These are phyloP conservation scores for Agonopterix heracliana DNA, from an alignment of 2,888 invertebrate species.

Conservation along the genomic window DNA sequence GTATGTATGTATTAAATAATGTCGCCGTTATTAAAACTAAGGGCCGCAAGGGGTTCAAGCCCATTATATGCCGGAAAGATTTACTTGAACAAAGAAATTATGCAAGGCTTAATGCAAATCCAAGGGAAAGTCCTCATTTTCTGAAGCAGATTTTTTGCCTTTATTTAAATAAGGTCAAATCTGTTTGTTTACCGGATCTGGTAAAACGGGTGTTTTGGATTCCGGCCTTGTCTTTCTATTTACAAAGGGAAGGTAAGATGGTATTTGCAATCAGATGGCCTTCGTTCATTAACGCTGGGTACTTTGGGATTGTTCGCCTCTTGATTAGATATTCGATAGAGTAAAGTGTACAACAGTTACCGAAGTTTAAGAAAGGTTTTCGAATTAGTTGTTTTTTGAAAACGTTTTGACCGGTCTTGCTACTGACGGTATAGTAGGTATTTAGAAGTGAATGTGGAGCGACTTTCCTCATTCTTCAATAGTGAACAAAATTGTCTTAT, in stretches of 20 bases:
- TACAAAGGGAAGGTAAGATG: constrained; percentile 17
- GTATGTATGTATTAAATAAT: background rate
- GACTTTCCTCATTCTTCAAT: no score
- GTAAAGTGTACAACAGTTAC: no score
- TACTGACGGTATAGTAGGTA: no score
- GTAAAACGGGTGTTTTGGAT: constrained; percentile 27
- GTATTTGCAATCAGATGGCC: constrained; percentile 28
- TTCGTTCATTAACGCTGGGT: constrained; percentile 19
- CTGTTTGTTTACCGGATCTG: constrained; percentile 26
- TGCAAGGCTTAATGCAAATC: constrained; percentile 11
- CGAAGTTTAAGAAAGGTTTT: no score
- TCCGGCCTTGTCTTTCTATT: constrained; percentile 22
- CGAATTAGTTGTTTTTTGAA: no score
- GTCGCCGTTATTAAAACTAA: background rate
- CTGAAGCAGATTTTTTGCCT: constrained; percentile 25
- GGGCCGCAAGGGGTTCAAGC: no score
- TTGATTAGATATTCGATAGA: no score
- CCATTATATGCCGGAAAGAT: background rate
- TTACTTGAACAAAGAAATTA: constrained; percentile 1
- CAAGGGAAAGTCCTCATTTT: constrained; percentile 25
- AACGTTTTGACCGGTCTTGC: no score
- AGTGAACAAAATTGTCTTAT: no score
- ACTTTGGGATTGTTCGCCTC: background rate
- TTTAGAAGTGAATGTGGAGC: no score
- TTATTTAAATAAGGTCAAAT: constrained; percentile 27